These are phyloP conservation scores for Coptodon rendalli DNA, from an alignment of 2,113 vertebrate species.

Conservation along the genomic window DNA sequence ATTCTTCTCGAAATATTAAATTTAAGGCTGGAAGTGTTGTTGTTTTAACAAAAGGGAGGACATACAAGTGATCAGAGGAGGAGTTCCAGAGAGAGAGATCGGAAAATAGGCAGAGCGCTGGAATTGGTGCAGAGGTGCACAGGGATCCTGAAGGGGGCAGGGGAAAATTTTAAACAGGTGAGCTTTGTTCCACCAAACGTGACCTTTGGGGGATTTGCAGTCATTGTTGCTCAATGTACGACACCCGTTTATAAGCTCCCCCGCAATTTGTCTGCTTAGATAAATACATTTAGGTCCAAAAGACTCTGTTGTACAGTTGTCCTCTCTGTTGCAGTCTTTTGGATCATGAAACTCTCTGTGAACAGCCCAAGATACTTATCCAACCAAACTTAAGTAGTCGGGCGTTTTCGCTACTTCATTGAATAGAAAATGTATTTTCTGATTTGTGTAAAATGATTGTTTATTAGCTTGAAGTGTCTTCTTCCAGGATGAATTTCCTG, in stretches of 20 bases:
- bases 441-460: neutral
- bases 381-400: neutral
- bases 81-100: neutral
- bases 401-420: neutral
- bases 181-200: neutral
- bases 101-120: neutral
- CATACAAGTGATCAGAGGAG: neutral
- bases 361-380: neutral
- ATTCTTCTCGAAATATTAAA: neutral
- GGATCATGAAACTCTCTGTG: neutral
- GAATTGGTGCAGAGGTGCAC: neutral
- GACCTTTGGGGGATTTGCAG: neutral
- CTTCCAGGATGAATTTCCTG: neutral
- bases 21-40: neutral
- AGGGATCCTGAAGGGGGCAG: neutral
- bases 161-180: neutral
- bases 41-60: neutral
- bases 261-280: neutral
- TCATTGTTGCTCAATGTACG: neutral
- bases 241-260: neutral
- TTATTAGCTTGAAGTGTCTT: neutral
- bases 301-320: neutral
- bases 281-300: neutral
- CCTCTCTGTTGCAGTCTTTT: neutral
- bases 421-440: neutral